phyloP scores from a whole-genome alignment of 2,888 invertebrate genomes.

The Physocephala rufipes region DNA sequence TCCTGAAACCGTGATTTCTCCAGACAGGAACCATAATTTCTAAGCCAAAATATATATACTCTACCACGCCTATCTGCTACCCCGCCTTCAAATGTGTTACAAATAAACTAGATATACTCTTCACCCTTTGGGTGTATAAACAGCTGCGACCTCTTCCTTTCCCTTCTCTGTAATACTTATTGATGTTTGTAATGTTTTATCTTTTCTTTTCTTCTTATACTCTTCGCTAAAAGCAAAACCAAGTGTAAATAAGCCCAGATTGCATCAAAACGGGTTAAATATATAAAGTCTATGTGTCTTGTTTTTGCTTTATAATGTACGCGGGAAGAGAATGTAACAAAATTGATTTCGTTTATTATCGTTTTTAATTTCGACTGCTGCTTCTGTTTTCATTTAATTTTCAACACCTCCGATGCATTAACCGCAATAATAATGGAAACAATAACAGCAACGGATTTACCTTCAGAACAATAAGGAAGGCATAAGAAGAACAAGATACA shows the following conservation, averaged over 20 bases:
- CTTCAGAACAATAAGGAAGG: background rate
- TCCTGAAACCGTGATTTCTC: no score
- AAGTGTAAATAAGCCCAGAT: background rate
- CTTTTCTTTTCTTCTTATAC: no score
- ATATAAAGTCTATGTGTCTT: no score
- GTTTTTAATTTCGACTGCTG: background rate
- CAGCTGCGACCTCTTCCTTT: no score
- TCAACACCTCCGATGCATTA: conserved; percentile 8
- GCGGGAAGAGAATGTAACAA: background rate
- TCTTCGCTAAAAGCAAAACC: conserved; percentile 1
- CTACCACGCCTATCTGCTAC: no score
- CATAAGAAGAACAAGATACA: background rate
- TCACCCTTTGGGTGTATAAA: no score
- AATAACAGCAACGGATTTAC: background rate
- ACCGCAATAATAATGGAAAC: no score
- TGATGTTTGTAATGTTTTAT: background rate
- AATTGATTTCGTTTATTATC: background rate
- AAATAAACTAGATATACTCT: no score
- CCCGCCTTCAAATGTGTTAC: no score
- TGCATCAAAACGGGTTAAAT: background rate
- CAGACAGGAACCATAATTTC: no score
- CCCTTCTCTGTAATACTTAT: conserved; percentile 1
- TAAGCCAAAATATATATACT: no score
- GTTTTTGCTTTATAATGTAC: no score
- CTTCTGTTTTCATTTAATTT: background rate